Evolutionary conservation across 2,113 vertebrate species (phyloP), one percentile per base, ranked within the genome.

Genomic region (Thunnus maccoyii): DNA sequence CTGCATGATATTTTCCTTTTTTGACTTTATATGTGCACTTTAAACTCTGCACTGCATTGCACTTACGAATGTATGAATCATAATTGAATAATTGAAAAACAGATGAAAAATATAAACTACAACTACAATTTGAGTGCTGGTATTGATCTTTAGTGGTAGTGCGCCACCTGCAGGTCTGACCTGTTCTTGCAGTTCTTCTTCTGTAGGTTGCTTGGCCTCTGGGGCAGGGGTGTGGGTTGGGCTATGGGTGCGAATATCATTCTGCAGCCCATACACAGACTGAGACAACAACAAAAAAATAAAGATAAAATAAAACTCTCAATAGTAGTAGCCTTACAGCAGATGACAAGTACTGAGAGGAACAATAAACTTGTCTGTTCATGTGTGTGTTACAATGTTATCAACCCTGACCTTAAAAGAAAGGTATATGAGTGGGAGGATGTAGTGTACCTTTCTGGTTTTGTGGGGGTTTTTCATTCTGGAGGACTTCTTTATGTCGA

Each of bases 401-500:
- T 67, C 54, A 41, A 48, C 25, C 30, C 4, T 25, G 70, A 66
- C 55, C 18, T 10, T 5, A 63, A 18, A 52, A 47, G 66, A 61
- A 47, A 22, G 30, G 11, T 12, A 27, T 15, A 14, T 41, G 15
- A 64, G 47, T 22, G 13, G 9, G 14, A 36, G 22, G 15, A 11
- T 32, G 64, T 44, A 95, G 94, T 22, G 64, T 84, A 98, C 98
- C 96, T 99, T 99, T 93, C 98, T 96, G 65, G 97, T 99, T 97
- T 99, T 99, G 93, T 99, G 97, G 36, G 97, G 98, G 82, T 99
- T 98, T 95, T 96, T 97, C 97, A 98, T 99, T 94, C 98, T 96
- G 86, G 97, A 99, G 47, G 98, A 99, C 85, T 99, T 99, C 95
- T 99, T 99, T 88, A 99, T 99, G 94, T 99, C 98, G 79, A 99